These are phyloP conservation scores for Cheilosia scutellata DNA, from an alignment of 2,888 invertebrate genomes.

Conservation along the genomic window DNA sequence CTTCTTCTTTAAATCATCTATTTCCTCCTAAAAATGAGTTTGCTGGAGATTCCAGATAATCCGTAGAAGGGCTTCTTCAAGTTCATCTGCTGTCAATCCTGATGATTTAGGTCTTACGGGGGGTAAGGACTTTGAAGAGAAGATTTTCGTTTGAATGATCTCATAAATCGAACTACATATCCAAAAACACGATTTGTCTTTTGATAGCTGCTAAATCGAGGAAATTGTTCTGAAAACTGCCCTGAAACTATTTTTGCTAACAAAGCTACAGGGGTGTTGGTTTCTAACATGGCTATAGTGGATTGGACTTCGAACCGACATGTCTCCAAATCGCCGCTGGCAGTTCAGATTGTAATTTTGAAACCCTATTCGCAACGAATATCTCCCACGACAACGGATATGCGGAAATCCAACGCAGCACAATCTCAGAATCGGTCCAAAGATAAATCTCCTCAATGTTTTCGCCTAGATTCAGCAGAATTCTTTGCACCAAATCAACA, in stretches of 20 bases:
- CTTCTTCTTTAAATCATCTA: not conserved
- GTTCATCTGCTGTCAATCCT: not conserved
- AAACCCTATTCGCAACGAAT: conserved; percentile 8
- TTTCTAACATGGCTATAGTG: not conserved
- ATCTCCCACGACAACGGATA: not conserved
- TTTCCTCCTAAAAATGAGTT: conserved; percentile 18
- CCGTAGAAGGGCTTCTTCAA: not conserved
- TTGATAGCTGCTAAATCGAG: not conserved
- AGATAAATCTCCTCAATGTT: not conserved
- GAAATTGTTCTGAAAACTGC: not conserved
- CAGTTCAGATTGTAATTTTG: conserved; percentile 1
- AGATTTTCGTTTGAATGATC: not conserved
- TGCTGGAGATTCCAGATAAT: not conserved
- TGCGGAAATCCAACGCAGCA: conserved; percentile 1
- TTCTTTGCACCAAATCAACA: conserved; percentile 67
- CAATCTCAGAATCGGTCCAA: conserved; percentile 6
- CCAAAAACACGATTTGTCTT: conserved; percentile 4
- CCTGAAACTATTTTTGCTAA: not conserved
- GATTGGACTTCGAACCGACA: not conserved
- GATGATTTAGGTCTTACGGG: not conserved
- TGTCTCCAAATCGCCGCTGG: not conserved
- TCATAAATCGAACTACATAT: conserved; percentile 9
- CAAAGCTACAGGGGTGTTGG: not conserved
- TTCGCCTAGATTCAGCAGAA: conserved; percentile 33
- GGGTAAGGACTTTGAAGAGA: not conserved